Percentiles rank a stretch among this genome's conserved stretches.
phyloP scores from a whole-genome alignment of 2,797 vertebrate species.

The Chelmon rostratus region DNA sequence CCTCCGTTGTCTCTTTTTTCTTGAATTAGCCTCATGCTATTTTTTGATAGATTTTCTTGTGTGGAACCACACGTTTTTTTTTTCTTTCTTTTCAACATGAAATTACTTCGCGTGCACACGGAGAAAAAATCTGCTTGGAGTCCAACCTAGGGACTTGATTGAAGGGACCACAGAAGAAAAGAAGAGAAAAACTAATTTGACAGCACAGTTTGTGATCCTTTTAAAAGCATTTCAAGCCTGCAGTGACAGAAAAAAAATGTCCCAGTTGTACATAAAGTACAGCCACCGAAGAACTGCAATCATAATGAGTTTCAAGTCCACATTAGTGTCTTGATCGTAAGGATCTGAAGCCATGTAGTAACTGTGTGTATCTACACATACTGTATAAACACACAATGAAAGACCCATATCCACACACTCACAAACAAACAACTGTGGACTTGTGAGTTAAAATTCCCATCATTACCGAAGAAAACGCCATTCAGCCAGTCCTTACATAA shows the following conservation, averaged over 20 bases:
- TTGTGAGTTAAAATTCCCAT: constrained; percentile 51
- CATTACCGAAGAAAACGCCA: constrained; percentile 43
- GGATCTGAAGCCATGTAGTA: constrained; percentile 28
- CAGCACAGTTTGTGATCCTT: constrained; percentile 51
- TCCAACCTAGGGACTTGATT: constrained; percentile 56
- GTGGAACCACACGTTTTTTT: constrained; percentile 32
- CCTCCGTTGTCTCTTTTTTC: constrained; percentile 51
- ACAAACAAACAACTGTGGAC: constrained; percentile 42
- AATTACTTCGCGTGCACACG: constrained; percentile 58
- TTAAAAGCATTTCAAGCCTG: constrained; percentile 41
- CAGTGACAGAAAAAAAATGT: constrained; percentile 31
- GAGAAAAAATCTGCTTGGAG: constrained; percentile 62
- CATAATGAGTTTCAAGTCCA: constrained; percentile 15
- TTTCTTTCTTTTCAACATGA: constrained; percentile 69
- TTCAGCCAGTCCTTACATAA: constrained; percentile 66
- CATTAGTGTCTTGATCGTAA: constrained; percentile 31
- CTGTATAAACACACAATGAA: constrained; percentile 2
- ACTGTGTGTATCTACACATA: constrained; percentile 11
- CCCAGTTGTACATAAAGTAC: constrained; percentile 4
- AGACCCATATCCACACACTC: background rate
- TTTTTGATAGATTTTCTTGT: constrained; percentile 67
- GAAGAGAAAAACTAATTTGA: constrained; percentile 49
- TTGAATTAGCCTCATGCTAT: constrained; percentile 65
- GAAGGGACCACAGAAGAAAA: constrained; percentile 53
- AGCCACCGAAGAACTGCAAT: constrained; percentile 35